Percentiles rank a stretch among this genome's conserved stretches.
These are phyloP conservation scores for Pinctada fucata DNA, from an alignment of 2,888 invertebrate species.

Conservation along the genomic window DNA sequence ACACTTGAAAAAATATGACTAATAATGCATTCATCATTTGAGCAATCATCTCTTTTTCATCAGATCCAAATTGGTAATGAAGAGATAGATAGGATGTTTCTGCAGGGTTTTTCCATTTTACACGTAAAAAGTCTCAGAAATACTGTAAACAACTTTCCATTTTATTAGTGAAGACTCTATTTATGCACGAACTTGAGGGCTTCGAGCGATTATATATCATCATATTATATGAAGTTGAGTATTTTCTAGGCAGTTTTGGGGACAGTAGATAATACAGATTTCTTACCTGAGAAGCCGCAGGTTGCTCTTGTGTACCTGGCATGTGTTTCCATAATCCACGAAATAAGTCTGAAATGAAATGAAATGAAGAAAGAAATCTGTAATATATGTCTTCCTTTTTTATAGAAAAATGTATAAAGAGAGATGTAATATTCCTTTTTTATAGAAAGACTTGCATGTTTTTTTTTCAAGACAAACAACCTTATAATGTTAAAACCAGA, in stretches of 20 bases:
- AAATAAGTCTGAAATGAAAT: constrained; percentile 62
- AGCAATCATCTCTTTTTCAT: neutral
- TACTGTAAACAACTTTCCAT: too few species aligned
- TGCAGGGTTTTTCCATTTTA: neutral
- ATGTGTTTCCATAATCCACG: constrained; percentile 73
- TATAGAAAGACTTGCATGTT: too few species aligned
- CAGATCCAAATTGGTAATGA: neutral
- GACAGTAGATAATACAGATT: neutral
- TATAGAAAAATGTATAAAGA: too few species aligned
- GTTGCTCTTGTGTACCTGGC: constrained; percentile 56
- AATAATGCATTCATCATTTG: neutral
- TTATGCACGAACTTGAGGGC: too few species aligned
- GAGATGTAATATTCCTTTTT: too few species aligned
- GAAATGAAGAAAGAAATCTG: too few species aligned
- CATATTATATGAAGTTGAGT: too few species aligned
- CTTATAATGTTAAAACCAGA: too few species aligned
- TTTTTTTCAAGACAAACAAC: too few species aligned
- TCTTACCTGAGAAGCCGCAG: constrained; percentile 67
- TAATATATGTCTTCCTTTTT: too few species aligned
- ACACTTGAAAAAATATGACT: neutral
- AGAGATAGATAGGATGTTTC: neutral
- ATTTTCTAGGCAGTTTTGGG: neutral
- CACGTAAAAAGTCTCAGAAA: neutral
- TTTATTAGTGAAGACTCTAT: too few species aligned
- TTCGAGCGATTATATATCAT: too few species aligned